phyloP scores from a whole-genome alignment of 2,113 vertebrate genomes.

The Donacobius atricapilla region DNA sequence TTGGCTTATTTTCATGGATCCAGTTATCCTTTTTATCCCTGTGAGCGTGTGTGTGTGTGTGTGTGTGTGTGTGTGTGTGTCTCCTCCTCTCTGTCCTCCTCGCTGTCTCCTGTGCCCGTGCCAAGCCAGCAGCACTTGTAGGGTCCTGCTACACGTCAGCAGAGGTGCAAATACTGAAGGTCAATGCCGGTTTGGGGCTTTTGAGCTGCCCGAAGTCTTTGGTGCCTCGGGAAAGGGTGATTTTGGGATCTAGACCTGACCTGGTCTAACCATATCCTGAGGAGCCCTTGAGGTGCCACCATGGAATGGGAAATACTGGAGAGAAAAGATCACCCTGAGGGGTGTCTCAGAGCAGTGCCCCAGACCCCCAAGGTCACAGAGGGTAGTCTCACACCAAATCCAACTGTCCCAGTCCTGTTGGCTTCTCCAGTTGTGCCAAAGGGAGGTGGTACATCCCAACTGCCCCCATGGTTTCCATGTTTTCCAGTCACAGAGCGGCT shows the following conservation, averaged over 20 bases:
- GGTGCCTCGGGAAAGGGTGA: background rate
- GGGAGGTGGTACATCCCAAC: accelerated
- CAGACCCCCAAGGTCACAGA: background rate
- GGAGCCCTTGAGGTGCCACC: background rate
- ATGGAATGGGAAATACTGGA: background rate
- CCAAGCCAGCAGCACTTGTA: background rate
- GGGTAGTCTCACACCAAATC: background rate
- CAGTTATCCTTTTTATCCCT: constrained; percentile 65
- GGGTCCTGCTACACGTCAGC: background rate
- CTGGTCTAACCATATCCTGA: background rate
- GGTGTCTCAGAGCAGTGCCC: background rate
- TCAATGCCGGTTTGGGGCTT: accelerated
- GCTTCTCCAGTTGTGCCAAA: accelerated
- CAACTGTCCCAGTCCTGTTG: accelerated
- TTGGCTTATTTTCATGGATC: constrained; percentile 60
- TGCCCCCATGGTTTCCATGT: background rate
- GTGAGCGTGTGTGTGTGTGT: background rate
- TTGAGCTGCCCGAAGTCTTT: background rate
- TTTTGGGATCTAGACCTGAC: background rate
- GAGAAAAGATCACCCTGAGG: background rate
- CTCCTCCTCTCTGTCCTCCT: constrained; percentile 7
- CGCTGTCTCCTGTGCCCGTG: background rate
- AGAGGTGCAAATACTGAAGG: background rate
- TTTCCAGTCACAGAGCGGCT: accelerated
- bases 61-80: background rate